Evolutionary conservation across 2,113 vertebrate species (phyloP).

Genomic region (Melanostigma gelatinosum): DNA sequence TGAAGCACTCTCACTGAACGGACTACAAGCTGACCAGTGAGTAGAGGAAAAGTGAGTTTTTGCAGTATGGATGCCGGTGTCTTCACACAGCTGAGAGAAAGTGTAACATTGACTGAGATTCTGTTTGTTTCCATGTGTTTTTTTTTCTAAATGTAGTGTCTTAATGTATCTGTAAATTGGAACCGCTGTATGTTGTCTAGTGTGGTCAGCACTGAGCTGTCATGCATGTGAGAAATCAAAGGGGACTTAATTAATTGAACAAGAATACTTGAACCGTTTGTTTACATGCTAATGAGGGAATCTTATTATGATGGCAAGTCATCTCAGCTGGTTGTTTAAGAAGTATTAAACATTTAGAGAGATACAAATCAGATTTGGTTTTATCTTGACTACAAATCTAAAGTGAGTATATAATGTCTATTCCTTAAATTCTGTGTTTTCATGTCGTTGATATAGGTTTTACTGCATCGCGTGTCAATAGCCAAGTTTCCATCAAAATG

Average conservation of each 20-base stretch:
- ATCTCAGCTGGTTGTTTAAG: background rate
- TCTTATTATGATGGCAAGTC: background rate
- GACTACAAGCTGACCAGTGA: conserved; percentile 83
- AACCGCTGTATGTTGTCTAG: background rate
- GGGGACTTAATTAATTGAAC: background rate
- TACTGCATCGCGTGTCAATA: background rate
- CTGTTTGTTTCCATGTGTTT: background rate
- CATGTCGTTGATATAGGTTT: background rate
- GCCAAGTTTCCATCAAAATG: background rate
- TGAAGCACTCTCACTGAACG: conserved; percentile 80
- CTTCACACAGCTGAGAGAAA: conserved; percentile 4
- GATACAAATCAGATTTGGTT: background rate
- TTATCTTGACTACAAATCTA: background rate
- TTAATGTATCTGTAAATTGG: background rate
- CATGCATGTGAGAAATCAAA: background rate
- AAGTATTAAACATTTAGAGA: background rate
- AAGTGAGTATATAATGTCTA: background rate
- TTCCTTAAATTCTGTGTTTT: background rate
- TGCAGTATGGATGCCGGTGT: conserved; percentile 8
- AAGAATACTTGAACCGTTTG: background rate
- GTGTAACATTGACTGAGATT: background rate
- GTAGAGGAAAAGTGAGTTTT: conserved; percentile 59
- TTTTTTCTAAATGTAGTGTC: background rate
- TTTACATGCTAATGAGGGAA: background rate
- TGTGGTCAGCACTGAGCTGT: background rate